A percentile compares a stretch with the other conserved stretches of the same genome.
phyloP scores from a whole-genome alignment of 2,797 vertebrate species.

The Coccyzus lansbergi region DNA sequence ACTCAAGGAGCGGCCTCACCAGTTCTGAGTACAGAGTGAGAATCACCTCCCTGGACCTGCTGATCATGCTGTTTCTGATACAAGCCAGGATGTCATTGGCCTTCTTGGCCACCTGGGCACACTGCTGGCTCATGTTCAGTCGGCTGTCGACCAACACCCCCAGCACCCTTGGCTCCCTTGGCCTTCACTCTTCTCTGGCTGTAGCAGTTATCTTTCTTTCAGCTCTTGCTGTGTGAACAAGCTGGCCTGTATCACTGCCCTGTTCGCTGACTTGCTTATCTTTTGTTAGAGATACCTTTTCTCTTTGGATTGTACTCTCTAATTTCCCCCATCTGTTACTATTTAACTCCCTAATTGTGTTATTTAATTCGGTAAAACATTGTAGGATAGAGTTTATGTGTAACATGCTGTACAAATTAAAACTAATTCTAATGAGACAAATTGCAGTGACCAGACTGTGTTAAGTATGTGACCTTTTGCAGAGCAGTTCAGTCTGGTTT shows the following conservation, averaged over 20 bases:
- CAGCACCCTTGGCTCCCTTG: no score
- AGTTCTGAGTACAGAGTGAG: no score
- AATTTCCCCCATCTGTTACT: conserved; percentile 28
- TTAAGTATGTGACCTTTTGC: neutral
- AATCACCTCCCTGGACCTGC: no score
- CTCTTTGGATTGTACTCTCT: neutral
- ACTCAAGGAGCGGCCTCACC: no score
- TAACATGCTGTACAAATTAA: conserved; percentile 43
- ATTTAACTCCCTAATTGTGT: conserved; percentile 37
- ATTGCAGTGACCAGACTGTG: conserved; percentile 15
- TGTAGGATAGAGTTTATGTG: neutral
- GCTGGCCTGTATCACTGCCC: neutral
- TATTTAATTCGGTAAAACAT: conserved; percentile 28
- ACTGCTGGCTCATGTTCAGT: no score
- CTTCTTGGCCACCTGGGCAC: no score
- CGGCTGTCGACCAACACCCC: no score
- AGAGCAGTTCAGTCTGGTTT: neutral
- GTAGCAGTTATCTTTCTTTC: neutral
- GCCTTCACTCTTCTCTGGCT: neutral
- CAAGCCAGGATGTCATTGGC: no score
- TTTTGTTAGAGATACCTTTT: conserved; percentile 18
- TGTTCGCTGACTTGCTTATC: neutral
- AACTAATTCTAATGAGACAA: conserved; percentile 49
- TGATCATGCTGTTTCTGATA: no score
- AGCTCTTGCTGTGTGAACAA: neutral